Conservation (phyloP, 2,113 vertebrate species). For the Aspiorhynchus laticeps region DNA sequence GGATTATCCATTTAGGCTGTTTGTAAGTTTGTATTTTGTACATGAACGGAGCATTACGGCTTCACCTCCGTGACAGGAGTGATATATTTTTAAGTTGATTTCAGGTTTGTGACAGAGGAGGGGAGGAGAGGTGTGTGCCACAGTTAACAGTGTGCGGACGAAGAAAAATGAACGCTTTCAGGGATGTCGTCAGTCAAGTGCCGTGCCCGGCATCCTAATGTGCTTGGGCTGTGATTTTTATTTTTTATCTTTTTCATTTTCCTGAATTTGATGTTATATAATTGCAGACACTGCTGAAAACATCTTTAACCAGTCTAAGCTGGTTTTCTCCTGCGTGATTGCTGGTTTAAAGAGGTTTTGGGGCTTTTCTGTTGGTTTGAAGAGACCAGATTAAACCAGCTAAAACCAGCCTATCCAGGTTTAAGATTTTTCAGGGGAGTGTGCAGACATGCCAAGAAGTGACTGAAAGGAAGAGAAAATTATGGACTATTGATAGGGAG, state of each 20-base stretch:
- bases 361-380: neutral
- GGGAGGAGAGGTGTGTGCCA: slow-evolving; percentile 32
- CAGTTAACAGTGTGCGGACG: neutral
- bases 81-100: slow-evolving; percentile 40
- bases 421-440: neutral
- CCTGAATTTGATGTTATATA: slow-evolving; percentile 6
- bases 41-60: slow-evolving; percentile 29
- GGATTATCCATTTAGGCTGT: slow-evolving; percentile 47
- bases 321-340: neutral
- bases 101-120: neutral
- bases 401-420: neutral
- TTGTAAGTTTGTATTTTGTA: slow-evolving; percentile 49
- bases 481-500: neutral
- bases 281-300: neutral
- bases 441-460: neutral
- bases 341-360: neutral
- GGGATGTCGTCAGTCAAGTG: slow-evolving; percentile 23
- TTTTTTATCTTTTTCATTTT: neutral
- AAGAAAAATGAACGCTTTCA: slow-evolving; percentile 31
- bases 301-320: neutral
- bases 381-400: neutral
- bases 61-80: slow-evolving; percentile 4
- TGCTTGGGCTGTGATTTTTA: slow-evolving; percentile 3
- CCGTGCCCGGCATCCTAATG: slow-evolving; percentile 20
- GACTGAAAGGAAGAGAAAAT: slow-evolving; percentile 3